Evolutionary conservation across 1,140 invertebrate genomes (phyloP).

Genomic region (Sinella curviseta): DNA sequence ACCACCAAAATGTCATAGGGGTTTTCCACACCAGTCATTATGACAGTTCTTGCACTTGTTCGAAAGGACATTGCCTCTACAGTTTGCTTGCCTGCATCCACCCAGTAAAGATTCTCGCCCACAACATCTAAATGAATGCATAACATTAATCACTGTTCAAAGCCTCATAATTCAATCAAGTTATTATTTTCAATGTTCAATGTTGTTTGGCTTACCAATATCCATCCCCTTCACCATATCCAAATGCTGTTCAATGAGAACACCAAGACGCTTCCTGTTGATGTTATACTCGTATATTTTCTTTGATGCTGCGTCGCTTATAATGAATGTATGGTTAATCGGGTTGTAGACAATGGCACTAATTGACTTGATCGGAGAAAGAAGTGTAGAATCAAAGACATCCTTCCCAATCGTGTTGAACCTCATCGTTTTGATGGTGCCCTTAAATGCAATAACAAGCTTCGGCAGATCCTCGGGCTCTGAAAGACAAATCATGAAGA

Average conservation of each 20-base stretch:
- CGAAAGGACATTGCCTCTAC: constrained; percentile 73
- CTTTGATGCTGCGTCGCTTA: constrained; percentile 48
- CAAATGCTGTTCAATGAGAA: constrained; percentile 57
- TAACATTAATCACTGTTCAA: constrained; percentile 7
- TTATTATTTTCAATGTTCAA: neutral
- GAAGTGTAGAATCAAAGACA: constrained; percentile 20
- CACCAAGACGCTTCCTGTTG: constrained; percentile 40
- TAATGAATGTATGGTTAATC: constrained; percentile 48
- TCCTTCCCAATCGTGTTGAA: constrained; percentile 54
- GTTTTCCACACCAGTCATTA: constrained; percentile 28
- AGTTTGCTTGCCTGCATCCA: constrained; percentile 69
- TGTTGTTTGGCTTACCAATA: constrained; percentile 57
- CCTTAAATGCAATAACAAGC: constrained; percentile 54
- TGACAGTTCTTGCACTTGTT: constrained; percentile 52
- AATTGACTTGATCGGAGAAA: constrained; percentile 30
- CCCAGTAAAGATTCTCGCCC: constrained; percentile 65
- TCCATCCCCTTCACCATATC: constrained; percentile 64
- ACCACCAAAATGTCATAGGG: constrained; percentile 43
- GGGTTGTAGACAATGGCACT: constrained; percentile 37
- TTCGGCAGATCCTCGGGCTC: constrained; percentile 9
- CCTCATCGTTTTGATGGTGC: constrained; percentile 54
- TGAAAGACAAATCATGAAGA: neutral
- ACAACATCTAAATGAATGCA: constrained; percentile 37
- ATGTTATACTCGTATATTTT: constrained; percentile 50
- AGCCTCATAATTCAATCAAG: neutral